phyloP scores from a whole-genome alignment of 2,113 vertebrate genomes.

The Marmota monax region DNA sequence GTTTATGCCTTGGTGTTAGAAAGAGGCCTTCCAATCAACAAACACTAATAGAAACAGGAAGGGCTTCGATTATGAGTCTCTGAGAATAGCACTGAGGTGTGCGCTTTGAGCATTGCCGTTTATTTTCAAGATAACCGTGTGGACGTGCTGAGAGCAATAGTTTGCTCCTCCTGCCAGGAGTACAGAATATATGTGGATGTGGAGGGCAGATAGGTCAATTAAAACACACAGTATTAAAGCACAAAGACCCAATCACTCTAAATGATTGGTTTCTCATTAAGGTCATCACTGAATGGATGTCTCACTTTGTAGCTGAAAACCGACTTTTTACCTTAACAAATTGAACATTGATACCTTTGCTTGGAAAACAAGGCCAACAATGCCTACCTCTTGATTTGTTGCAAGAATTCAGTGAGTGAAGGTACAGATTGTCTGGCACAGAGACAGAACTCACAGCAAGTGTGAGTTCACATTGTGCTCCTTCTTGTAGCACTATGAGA shows the following conservation, averaged over 20 bases:
- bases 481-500: background rate
- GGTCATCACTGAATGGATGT: background rate
- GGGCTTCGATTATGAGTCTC: background rate
- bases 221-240: background rate
- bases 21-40: background rate
- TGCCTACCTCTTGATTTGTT: background rate
- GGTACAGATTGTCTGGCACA: background rate
- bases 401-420: background rate
- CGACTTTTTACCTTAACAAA: background rate
- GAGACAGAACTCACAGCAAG: background rate
- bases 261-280: background rate
- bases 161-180: background rate
- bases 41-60: constrained; percentile 52
- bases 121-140: constrained; percentile 33
- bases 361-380: background rate
- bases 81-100: constrained; percentile 19
- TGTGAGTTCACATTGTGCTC: background rate
- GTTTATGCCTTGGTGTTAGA: background rate
- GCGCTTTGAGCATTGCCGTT: background rate
- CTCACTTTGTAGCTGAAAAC: background rate
- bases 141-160: background rate
- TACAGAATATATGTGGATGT: background rate
- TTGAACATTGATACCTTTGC: background rate
- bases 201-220: background rate
- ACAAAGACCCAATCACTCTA: background rate